Base-by-base conservation (phyloP, 2,113 vertebrate species). In the Gavialis gangeticus region DNA sequence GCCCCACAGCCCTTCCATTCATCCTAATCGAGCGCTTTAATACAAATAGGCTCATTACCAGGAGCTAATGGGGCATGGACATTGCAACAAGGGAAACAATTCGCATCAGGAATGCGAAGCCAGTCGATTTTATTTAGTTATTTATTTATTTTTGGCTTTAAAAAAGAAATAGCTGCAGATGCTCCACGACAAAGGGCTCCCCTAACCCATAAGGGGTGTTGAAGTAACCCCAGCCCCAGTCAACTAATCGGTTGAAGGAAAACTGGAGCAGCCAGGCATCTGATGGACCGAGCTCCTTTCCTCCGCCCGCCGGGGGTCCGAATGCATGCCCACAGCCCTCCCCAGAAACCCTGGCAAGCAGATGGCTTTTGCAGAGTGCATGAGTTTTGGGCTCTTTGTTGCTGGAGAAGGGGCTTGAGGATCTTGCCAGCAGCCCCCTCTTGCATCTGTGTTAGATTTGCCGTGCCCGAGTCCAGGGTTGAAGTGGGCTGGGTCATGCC, bases 261-360 rank as follows among this genome's bases (percentile, higher is more conserved):
- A 92, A 86, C 88, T 80, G 87, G 79, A 92, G 78, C 94, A 94
- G 95, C 83, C 0, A 0, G 82, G 94, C 79, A 55, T 58, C 87
- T 82, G 78, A 46, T 46, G 46, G 46, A 46, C 46, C 46, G 46
- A 46, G 62, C 25, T 28, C 62, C 62, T 28, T 28, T 66, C 63
- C 63, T 16, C 63, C 6, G 14, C 62, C 27, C 27, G 62, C 12
- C 7, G 24, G 46, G 46, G 92, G 91, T 92, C 79, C 80, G 91
- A 92, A 63, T 25, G 83, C 91, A 89, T 84, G 75, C 66, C 11
- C 75, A 12, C 80, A 0, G 5, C 30, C 10, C 22, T 0, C 55
- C 86, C 80, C 87, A 55, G n/a, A 92, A 63, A 75, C 82, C 59
- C 82, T 71, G 87, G 57, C 76, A 73, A 79, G 62, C 92, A 90